Base-by-base conservation (phyloP, 2,113 vertebrate genomes). In the Phaethon lepturus region DNA sequence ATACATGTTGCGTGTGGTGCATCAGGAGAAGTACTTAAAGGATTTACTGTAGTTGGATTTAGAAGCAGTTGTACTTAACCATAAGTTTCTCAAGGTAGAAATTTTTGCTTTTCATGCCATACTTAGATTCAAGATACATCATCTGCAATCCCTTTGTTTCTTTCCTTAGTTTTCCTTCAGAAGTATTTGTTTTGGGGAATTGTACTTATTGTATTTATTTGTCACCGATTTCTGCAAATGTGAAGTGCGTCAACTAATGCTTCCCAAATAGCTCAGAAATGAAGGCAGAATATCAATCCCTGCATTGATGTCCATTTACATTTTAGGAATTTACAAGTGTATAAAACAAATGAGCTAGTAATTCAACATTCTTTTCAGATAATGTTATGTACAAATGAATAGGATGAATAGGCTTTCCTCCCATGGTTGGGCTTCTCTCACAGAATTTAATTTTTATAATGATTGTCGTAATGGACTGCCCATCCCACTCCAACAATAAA, bases 141-240 rank as follows among this genome's bases (percentile, higher is more conserved):
- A 90, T 60, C 58, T 72, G 40, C 19, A 20, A 86, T 67, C 11
- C 73, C 64, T 94, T 96, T 84, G 18, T 86, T 67, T 77, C n/a
- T 90, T 93, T 88, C 45, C 74, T 89, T 86, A 83, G 53, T 85
- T 97, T 96, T 91, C 58, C 72, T 73, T 94, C 88, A 95, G 95
- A 96, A 91, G 38, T 69, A 93, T 67, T 75, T 92, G 73, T 93
- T 77, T 76, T 31, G 25, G 74, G 66, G 29, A 94, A 69, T 86
- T 96, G 93, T 95, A 94, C 91, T 97, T 98, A 95, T 45, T 45
- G 73, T 96, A 90, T 80, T 95, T 93, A 95, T 98, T 90, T 92
- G 66, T 86, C 92, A 91, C 55, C 88, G 86, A 83, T 92, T 95
- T 91, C 92, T 64, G 45, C 77, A 97, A 97, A 92, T 76, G 75